These are phyloP conservation scores for Laterallus jamaicensis DNA, from an alignment of 2,113 vertebrate species.

Conservation along the genomic window DNA sequence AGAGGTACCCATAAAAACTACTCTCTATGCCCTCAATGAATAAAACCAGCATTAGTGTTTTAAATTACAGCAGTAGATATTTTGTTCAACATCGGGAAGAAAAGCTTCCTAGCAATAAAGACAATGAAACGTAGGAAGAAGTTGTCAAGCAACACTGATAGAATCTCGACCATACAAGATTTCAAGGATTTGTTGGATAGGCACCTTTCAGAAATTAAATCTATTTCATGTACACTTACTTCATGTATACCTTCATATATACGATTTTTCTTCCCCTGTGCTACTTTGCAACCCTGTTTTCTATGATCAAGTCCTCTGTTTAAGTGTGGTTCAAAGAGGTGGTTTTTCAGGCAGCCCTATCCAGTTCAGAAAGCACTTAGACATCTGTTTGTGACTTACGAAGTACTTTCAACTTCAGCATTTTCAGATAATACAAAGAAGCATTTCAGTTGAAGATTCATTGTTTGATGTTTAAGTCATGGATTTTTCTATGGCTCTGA, in stretches of 20 bases:
- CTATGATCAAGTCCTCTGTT: background rate
- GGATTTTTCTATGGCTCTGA: slow-evolving; percentile 22
- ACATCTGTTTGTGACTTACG: background rate
- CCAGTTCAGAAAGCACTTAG: background rate
- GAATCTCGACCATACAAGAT: background rate
- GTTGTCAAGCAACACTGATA: background rate
- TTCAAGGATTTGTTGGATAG: background rate
- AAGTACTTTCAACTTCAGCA: background rate
- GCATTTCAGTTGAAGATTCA: background rate
- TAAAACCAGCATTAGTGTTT: background rate
- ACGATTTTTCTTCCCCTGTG: background rate
- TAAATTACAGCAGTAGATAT: background rate
- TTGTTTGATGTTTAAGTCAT: slow-evolving; percentile 22
- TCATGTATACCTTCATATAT: background rate
- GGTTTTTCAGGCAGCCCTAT: background rate
- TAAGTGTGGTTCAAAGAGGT: background rate
- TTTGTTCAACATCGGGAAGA: background rate
- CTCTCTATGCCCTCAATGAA: background rate
- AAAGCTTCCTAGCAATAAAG: background rate
- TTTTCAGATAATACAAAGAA: background rate
- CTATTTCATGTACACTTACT: background rate
- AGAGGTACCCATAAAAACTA: background rate
- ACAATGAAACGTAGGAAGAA: background rate
- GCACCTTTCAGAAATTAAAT: background rate
- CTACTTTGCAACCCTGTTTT: background rate